Evolutionary conservation across 2,888 invertebrate species (phyloP).

Genomic region (Tortrix viridana): DNA sequence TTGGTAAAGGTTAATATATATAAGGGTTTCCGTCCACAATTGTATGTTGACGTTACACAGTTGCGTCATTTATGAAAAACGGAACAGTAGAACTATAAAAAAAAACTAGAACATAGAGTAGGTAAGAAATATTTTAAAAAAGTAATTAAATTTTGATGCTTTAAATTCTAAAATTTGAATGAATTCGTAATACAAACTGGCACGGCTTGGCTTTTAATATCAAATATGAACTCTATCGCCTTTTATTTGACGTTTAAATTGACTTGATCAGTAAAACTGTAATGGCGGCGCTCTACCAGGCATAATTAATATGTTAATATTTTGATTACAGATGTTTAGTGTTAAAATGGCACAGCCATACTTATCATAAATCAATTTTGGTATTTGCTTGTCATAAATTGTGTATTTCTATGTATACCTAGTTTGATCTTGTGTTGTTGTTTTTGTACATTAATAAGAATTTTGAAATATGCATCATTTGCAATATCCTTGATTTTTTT

Average conservation of each 20-base stretch:
- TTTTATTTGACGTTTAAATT: slow-evolving; percentile 6
- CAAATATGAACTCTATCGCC: slow-evolving; percentile 37
- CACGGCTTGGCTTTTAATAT: slow-evolving; percentile 30
- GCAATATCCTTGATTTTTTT: too few species aligned
- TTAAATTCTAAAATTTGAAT: slow-evolving; percentile 32
- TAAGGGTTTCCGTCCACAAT: too few species aligned
- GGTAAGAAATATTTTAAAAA: too few species aligned
- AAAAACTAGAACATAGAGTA: too few species aligned
- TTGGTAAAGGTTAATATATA: too few species aligned
- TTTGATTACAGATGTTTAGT: slow-evolving; percentile 49
- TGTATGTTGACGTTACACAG: too few species aligned
- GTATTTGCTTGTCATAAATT: slow-evolving; percentile 37
- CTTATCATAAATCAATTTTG: slow-evolving; percentile 40
- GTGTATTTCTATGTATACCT: slow-evolving; percentile 30
- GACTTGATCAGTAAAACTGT: slow-evolving; percentile 4
- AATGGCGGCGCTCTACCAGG: slow-evolving; percentile 23
- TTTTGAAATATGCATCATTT: too few species aligned
- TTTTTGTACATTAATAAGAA: not conserved
- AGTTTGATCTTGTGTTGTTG: slow-evolving; percentile 22
- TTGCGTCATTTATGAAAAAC: too few species aligned
- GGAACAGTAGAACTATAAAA: too few species aligned
- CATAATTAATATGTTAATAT: slow-evolving; percentile 50
- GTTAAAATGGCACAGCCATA: slow-evolving; percentile 37
- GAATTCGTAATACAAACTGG: slow-evolving; percentile 40
- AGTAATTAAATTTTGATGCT: too few species aligned